A percentile compares a stretch with the other conserved stretches of the same genome.
Conservation (phyloP, 2,888 invertebrate species). For the Aphidoletes aphidimyza region DNA sequence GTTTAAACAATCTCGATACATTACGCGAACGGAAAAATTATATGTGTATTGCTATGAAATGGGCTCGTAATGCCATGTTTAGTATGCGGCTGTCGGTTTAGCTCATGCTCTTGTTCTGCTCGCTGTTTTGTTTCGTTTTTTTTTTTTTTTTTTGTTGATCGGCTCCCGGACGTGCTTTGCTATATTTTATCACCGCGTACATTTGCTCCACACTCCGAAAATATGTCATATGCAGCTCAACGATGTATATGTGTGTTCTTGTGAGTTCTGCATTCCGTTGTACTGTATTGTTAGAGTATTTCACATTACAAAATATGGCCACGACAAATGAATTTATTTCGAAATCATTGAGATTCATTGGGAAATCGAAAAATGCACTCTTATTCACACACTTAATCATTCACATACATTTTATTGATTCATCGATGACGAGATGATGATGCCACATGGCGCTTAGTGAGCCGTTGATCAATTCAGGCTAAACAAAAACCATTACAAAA, state of each 20-base stretch:
- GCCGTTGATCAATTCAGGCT: too few species aligned
- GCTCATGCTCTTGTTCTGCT: not conserved
- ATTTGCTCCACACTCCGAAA: not conserved
- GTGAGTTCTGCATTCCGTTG: not conserved
- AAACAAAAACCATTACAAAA: not conserved
- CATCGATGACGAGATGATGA: too few species aligned
- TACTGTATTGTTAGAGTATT: not conserved
- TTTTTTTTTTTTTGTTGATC: not conserved
- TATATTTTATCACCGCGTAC: not conserved
- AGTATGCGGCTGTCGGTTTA: not conserved
- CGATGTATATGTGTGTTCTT: constrained; percentile 17
- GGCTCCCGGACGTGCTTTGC: not conserved
- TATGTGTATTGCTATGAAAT: not conserved
- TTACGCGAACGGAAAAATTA: not conserved
- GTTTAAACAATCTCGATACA: constrained; percentile 14
- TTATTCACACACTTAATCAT: not conserved
- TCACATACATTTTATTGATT: not conserved
- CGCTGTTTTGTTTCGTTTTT: not conserved
- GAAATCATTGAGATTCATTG: too few species aligned
- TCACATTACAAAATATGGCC: too few species aligned
- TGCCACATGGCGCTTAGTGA: constrained; percentile 19
- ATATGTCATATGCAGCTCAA: constrained; percentile 12
- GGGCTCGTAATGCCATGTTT: not conserved
- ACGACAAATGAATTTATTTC: constrained; percentile 27
- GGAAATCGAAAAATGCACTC: not conserved